Base-by-base conservation (phyloP, 1,140 invertebrate genomes). In the Ceratoteleas bidentatus region DNA sequence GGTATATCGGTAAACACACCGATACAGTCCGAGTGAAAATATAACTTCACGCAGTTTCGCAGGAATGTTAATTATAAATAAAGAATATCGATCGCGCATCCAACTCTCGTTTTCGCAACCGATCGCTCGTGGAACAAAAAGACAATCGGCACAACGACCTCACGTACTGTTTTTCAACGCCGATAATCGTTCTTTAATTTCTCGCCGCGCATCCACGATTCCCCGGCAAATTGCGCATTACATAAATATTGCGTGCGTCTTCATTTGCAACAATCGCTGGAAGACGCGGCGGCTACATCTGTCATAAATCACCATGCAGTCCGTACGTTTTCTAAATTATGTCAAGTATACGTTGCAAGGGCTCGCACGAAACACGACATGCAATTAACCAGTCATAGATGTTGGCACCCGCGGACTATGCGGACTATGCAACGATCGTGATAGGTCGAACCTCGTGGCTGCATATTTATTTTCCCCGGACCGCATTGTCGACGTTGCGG, bases 301-400 rank as follows among this genome's bases (percentile, higher is more conserved):
- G 52, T 64, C 65, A 72, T 79, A 83, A 83, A 83, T 83, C 72
- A 83, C 75, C 49, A 34, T 13, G 43, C 64, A 69, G 72, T 65
- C 40, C 60, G 50, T 75, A 75, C 40, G 38, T 66, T 82, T 77
- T 70, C 43, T 68, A 68, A 82, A 82, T 82, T 82, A 82, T 82
- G 80, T 77, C 80, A 82, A 82, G 80, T 82, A 82, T 82, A 77
- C 79, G 7, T 66, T 74, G 79, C 79, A 81, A 81, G 79, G 79
- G 79, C 79, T 81, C 54, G 65, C 36, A 62, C 70, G 13, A 75
- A 70, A 81, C 54, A 15, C 77, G 57, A 56, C 68, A 9, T 45
- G 52, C 77, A 80, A 80, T 75, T 70, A 70, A 60, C 58, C 45
- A 70, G 68, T 81, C 70, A 60, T 65, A 57, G 57, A 52, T 52